Evolutionary conservation across 2,888 invertebrate species (phyloP).

Genomic region (Ochropleura leucogaster): DNA sequence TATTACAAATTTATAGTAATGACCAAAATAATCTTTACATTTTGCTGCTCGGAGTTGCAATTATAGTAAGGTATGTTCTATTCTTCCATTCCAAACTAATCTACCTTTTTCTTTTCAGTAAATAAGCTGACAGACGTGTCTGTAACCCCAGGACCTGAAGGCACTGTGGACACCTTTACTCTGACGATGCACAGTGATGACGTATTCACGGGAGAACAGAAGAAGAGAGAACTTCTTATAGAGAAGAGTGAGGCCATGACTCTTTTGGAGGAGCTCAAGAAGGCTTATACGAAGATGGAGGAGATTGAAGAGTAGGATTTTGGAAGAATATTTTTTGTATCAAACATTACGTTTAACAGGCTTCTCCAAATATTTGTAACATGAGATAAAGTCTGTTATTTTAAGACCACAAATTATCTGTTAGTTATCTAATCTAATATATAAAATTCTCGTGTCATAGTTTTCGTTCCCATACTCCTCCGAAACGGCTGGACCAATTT

Average conservation of each 20-base stretch:
- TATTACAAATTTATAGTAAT: not conserved
- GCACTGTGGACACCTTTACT: constrained; percentile 77
- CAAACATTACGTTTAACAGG: not conserved
- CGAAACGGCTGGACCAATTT: no score
- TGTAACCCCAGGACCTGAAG: constrained; percentile 76
- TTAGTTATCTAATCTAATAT: no score
- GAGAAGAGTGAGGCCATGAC: constrained; percentile 76
- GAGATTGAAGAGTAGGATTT: constrained; percentile 65
- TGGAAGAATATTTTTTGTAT: not conserved
- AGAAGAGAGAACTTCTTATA: constrained; percentile 77
- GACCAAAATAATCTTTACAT: not conserved
- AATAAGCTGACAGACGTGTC: constrained; percentile 82
- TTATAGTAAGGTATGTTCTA: not conserved
- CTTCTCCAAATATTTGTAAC: no score
- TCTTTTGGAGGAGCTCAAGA: constrained; percentile 79
- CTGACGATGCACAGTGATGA: constrained; percentile 79
- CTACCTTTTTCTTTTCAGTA: constrained; percentile 72
- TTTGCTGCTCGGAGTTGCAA: not conserved
- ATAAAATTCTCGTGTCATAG: no score
- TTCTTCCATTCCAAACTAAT: not conserved
- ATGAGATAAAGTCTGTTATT: no score
- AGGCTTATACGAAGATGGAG: constrained; percentile 80
- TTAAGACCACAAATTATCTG: no score
- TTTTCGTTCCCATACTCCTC: no score
- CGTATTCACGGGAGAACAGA: constrained; percentile 78